These are phyloP conservation scores for Ceuthmochares aereus DNA, from an alignment of 2,113 vertebrate species.

Conservation along the genomic window DNA sequence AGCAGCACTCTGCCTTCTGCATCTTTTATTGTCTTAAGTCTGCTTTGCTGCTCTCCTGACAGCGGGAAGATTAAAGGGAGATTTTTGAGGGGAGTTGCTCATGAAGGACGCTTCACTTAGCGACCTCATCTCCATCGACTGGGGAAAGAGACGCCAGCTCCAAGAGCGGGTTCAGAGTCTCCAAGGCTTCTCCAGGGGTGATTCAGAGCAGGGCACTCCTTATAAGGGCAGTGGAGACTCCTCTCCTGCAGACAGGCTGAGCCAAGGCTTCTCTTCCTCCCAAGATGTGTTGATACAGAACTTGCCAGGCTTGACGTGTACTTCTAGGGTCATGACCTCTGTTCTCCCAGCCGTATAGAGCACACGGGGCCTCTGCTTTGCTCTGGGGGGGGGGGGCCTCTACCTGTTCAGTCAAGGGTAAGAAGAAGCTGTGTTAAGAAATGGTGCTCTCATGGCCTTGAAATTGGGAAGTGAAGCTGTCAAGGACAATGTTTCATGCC, in stretches of 20 bases:
- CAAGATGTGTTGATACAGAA: conserved; percentile 42
- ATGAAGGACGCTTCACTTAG: background rate
- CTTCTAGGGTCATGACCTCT: background rate
- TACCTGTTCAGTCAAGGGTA: background rate
- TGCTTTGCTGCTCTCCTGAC: background rate
- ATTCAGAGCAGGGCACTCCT: conserved; percentile 38
- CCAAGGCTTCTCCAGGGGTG: conserved; percentile 22
- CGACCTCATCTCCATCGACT: background rate
- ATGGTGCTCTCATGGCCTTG: background rate
- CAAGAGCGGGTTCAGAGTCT: background rate
- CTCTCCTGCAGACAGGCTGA: conserved; percentile 9
- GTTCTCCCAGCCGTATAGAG: background rate
- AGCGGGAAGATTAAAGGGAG: conserved; percentile 5
- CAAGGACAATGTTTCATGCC: background rate
- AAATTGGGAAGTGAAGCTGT: background rate
- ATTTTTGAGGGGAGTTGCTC: conserved; percentile 24
- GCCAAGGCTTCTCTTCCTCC: conserved; percentile 6
- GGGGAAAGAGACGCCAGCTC: background rate
- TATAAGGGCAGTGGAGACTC: conserved; percentile 59
- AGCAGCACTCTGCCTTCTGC: background rate
- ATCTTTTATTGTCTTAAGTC: background rate
- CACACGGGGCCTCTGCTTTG: background rate
- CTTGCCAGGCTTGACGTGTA: conserved; percentile 26
- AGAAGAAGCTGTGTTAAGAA: background rate
- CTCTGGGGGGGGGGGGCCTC: background rate